Base-by-base conservation (phyloP, 2,888 invertebrate species). In the Sinelater perroti region DNA sequence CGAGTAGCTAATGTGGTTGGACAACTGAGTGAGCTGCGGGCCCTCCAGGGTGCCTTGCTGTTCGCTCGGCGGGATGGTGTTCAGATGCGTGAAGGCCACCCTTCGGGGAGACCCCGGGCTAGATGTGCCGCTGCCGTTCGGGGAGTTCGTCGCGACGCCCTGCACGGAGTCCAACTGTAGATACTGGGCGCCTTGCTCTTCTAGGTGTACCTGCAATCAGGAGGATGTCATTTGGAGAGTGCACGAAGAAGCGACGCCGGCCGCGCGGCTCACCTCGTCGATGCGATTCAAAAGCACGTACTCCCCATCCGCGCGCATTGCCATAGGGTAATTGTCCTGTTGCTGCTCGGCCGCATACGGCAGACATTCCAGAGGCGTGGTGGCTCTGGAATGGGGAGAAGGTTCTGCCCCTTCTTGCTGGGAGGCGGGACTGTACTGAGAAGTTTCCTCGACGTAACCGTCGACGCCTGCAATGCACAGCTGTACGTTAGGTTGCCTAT, bases 361-460 rank as follows among this genome's bases (percentile, higher is more conserved):
- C 53, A 75, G 64, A 52, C 74, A 73, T 61, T 74, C 74, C 47
- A 73, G 68, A 56, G 75, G 74, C 68, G 76, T 75, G 68, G 67
- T 67, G 17, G 72, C 67, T 21, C 74, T 67, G 8, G 77, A 77
- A 67, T 76, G 75, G 70, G 77, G 77, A 10, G 77, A 76, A n/a
- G 71, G 72, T 49, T 71, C 75, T 65, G 75, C 74, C 73, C 75
- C 75, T 47, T 70, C 75, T 47, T 70, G 67, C 46, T 72, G 74
- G 13, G 76, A 73, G 70, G 76, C 67, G 71, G 77, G 76, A 66
- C 76, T 76, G 68, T 75, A 76, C 57, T 74, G 71, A 30, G 67
- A 61, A 26, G 63, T 60, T 36, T 70, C 72, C 38, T 69, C 69
- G 31, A 65, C 67, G 51, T 67, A 65, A 46, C 60, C 56, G 30